Base-by-base conservation (phyloP, 2,888 invertebrate genomes). In the Camponotus fellah region DNA sequence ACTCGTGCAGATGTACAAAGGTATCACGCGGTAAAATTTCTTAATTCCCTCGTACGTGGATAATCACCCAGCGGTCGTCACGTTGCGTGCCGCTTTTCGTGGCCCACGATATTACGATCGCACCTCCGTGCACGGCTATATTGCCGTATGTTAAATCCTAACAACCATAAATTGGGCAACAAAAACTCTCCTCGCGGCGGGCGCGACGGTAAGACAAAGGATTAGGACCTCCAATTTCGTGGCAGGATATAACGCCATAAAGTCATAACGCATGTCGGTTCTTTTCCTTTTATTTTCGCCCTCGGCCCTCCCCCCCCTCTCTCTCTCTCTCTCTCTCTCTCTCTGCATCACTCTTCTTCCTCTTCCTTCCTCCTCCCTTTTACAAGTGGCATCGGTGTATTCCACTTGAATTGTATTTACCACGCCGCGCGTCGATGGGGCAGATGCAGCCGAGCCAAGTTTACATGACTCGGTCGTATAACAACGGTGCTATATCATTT, bases 401-500 rank as follows among this genome's bases (percentile, higher is more conserved):
- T 69, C 77, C 76, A 66, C 77, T 82, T 77, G 82, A 75, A 53
- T 65, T 66, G 82, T 49, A 75, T 62, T 26, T 76, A 82, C 71
- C 66, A 14, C 74, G 85, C 87, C 83, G 68, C 80, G 87, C 37
- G 81, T 84, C 64, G 56, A 53, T n/a, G 53, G 53, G 86, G 91
- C 91, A 91, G 91, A 92, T 91, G 92, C 89, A 88, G 85, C 82
- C 86, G 86, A 89, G 88, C 89, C 88, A 89, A 91, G 91, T 92
- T 93, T 93, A 93, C 93, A 93, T 92, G 93, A 91, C 89, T 90
- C 91, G 86, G 85, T 88, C 84, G 88, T 89, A 88, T 86, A 92
- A 91, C 93, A 91, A 91, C 92, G 89, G 88, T 89, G 90, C 92
- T 93, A 92, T 93, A 92, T 94, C 93, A 94, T 93, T 91, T 90